Base-by-base conservation (phyloP, 2,797 vertebrate genomes). In the Cirrhinus molitorella region DNA sequence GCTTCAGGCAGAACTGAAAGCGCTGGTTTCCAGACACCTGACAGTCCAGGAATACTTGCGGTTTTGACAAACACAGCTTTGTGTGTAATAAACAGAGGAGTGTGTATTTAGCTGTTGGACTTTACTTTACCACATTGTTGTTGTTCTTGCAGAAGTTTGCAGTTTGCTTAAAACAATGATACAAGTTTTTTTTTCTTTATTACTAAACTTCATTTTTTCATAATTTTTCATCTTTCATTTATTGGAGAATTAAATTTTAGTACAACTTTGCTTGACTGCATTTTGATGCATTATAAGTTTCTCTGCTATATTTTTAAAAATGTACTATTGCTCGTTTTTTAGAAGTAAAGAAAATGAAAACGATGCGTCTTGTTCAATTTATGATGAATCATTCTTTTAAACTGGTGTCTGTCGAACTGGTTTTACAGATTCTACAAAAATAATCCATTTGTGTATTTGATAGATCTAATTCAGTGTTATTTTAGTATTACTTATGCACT, bases 1-100 rank as follows among this genome's bases (percentile, higher is more conserved):
- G n/a, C 75, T 66, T 9, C n/a, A 45, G 16, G 66, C 61, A 74
- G 68, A 88, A 78, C 78, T 74, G 79, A 78, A 81, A 85, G 40
- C 5, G 0, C 51, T 45, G 45, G 49, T 40, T 55, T 68, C 16
- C 57, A 55, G 34, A 19, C 37, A 59, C 17, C 23, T 31, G 14
- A 53, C 12, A n/a, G 67, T 61, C 51, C 53, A 70, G 40, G 61
- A 83, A 75, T 59, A 34, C 49, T 13, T 57, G 73, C 19, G 66
- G 78, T 51, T 84, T 61, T 77, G 66, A 80, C 21, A 59, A 34
- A 71, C 37, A 72, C 23, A 59, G 31, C 31, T 47, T 11, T 25
- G 65, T 75, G 37, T 59, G 34, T 23, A 23, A 31, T 47, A 49
- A 34, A 47, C 51, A 37, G 37, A 34, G 6, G 31, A 25, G 40